These are phyloP conservation scores for Drosophila anceps DNA, from an alignment of 2,888 invertebrate species.

Conservation along the genomic window DNA sequence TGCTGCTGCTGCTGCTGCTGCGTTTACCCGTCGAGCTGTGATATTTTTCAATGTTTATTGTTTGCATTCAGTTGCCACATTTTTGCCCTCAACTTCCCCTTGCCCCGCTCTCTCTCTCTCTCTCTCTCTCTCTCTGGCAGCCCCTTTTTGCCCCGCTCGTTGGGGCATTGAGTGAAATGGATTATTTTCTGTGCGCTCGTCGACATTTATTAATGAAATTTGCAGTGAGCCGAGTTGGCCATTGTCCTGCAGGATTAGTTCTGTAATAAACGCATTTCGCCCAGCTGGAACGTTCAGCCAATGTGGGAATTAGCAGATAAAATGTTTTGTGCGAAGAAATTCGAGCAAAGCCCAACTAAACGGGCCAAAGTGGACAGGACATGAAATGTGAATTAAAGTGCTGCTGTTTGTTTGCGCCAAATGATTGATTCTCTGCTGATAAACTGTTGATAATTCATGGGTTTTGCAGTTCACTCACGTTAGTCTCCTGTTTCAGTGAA, in stretches of 20 bases:
- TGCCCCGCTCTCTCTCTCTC: background rate
- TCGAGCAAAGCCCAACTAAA: background rate
- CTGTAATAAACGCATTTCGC: conserved; percentile 66
- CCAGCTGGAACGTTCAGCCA: conserved; percentile 30
- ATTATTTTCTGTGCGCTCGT: conserved; percentile 61
- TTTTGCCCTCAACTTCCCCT: background rate
- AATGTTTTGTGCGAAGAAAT: background rate
- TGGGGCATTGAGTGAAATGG: conserved; percentile 64
- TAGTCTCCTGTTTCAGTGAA: background rate
- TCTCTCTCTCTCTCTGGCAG: background rate
- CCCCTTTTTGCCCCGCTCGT: conserved; percentile 1
- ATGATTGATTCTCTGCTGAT: background rate
- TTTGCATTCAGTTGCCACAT: conserved; percentile 65
- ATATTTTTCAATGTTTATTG: conserved; percentile 68
- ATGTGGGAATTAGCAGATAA: conserved; percentile 51
- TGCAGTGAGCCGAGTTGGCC: conserved; percentile 35
- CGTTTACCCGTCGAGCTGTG: conserved; percentile 70
- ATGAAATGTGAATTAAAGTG: conserved; percentile 1
- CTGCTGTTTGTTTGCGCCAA: background rate
- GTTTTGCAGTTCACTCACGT: background rate
- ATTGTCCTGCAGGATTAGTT: conserved; percentile 67
- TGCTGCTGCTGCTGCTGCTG: conserved; percentile 7
- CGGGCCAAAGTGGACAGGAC: background rate
- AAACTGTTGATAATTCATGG: background rate
- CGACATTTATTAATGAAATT: conserved; percentile 80